Evolutionary conservation across 1,140 invertebrate species (phyloP).

Genomic region (Bathynomus jamesi): DNA sequence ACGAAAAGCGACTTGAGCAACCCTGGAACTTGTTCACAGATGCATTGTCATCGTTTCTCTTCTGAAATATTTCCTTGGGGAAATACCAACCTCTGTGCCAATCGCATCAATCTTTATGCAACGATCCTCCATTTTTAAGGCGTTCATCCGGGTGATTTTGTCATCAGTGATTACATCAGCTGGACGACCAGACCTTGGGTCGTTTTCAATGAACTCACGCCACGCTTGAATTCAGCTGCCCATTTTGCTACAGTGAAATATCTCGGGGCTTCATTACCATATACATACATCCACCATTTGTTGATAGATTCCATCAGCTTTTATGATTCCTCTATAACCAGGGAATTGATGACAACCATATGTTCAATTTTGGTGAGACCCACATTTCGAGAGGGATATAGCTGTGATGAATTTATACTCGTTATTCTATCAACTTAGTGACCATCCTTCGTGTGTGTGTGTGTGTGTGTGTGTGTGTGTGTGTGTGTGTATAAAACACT

Average conservation of each 20-base stretch:
- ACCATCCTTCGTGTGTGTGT: no score
- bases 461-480: no score
- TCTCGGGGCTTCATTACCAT: not conserved
- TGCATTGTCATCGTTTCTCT: not conserved
- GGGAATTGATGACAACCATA: no score
- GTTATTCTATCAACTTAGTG: no score
- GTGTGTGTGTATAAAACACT: no score
- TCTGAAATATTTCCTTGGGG: not conserved
- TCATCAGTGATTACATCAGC: not conserved
- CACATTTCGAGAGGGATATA: no score
- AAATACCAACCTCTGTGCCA: not conserved
- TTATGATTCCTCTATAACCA: no score
- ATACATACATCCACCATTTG: no score
- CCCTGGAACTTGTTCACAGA: not conserved
- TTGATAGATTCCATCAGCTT: no score
- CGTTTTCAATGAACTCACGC: not conserved
- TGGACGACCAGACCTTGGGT: not conserved
- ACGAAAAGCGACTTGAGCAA: not conserved
- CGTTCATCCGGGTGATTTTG: not conserved
- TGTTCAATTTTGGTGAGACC: no score
- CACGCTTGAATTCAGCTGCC: not conserved
- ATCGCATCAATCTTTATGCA: not conserved
- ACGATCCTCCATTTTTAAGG: no score
- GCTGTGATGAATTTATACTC: no score
- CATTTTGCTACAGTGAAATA: not conserved